Conservation (phyloP, 2,888 invertebrate species). For the Frankliniella fusca region DNA sequence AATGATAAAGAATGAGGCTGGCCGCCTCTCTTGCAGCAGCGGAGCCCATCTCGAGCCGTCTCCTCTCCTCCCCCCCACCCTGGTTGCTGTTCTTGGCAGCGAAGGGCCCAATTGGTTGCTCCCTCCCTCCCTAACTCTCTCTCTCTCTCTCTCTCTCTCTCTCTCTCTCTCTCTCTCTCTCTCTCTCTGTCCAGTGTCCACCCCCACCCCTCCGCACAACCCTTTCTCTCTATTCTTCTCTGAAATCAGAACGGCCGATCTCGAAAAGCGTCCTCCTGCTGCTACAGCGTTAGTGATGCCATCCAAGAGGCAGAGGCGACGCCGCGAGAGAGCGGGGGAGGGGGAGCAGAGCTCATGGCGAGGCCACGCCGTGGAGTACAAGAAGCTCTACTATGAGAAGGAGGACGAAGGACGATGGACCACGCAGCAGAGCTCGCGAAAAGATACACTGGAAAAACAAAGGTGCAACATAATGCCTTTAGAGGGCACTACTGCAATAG, state of each 20-base stretch:
- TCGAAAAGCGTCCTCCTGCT: background rate
- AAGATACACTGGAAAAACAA: too few species aligned
- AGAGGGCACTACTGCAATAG: too few species aligned
- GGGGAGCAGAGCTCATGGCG: background rate
- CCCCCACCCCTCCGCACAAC: background rate
- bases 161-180: background rate
- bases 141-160: constrained; percentile 1
- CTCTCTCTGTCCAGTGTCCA: background rate
- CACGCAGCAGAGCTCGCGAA: too few species aligned
- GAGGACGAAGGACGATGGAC: too few species aligned
- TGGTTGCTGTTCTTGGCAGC: too few species aligned
- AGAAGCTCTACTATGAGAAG: too few species aligned
- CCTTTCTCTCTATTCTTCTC: background rate
- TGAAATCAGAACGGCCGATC: background rate
- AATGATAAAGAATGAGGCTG: constrained; percentile 12
- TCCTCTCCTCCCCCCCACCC: background rate
- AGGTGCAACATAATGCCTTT: too few species aligned
- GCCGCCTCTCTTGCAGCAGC: background rate
- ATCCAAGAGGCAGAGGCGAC: background rate
- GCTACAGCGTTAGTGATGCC: background rate
- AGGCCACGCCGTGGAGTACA: too few species aligned
- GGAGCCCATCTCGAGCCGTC: background rate
- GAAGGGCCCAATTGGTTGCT: background rate
- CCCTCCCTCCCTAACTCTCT: background rate
- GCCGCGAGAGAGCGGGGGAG: background rate